phyloP scores from a whole-genome alignment of 2,888 invertebrate species.

The Stomorhina lunata region DNA sequence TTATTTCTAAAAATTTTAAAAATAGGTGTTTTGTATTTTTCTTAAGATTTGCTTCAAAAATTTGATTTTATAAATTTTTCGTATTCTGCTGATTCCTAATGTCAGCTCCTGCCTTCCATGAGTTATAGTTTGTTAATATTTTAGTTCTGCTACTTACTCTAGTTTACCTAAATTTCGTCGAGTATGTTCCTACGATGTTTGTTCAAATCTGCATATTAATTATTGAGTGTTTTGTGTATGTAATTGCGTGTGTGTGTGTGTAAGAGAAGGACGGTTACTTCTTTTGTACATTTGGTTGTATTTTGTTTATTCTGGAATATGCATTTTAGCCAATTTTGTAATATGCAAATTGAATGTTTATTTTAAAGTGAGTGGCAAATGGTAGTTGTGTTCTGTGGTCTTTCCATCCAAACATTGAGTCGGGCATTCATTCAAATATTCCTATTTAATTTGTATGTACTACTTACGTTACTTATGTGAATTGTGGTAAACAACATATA shows the following conservation, averaged over 20 bases:
- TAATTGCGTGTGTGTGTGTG: no score
- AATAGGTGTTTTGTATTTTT: no score
- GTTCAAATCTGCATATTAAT: no score
- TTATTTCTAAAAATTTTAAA: no score
- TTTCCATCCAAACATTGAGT: slow-evolving; percentile 19
- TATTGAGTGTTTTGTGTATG: background rate
- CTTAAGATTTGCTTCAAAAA: no score
- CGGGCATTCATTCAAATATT: slow-evolving; percentile 31
- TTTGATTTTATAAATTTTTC: no score
- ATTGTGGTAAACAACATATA: background rate
- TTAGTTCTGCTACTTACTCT: background rate
- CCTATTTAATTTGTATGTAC: background rate
- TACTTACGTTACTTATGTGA: background rate
- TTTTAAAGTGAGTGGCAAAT: slow-evolving; percentile 58
- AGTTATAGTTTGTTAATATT: slow-evolving; percentile 7
- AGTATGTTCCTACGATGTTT: background rate
- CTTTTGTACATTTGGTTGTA: background rate
- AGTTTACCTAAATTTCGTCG: background rate
- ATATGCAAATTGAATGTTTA: slow-evolving; percentile 70
- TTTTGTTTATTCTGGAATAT: slow-evolving; percentile 18
- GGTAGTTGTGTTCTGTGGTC: slow-evolving; percentile 45
- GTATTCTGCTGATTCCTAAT: no score
- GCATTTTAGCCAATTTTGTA: slow-evolving; percentile 66
- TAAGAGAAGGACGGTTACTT: background rate
- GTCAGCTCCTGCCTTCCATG: no score